Conservation (phyloP, 2,797 vertebrate species). For the Pelobates cultripes region DNA sequence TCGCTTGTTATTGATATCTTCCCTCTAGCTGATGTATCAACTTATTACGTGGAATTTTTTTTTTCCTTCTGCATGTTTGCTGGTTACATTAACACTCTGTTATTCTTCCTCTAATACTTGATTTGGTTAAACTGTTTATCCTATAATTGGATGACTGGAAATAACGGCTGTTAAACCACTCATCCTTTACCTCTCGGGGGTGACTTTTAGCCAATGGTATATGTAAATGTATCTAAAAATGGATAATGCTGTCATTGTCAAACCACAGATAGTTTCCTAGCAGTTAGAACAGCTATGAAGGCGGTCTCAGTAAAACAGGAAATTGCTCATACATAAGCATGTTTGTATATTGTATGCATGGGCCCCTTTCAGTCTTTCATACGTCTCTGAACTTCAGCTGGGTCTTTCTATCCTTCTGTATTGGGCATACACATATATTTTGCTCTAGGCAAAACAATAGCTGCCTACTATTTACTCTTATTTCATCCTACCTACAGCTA, state of each 20-base stretch:
- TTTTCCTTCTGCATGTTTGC: constrained; percentile 4
- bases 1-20: constrained; percentile 53
- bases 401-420: no score
- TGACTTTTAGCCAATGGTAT: background rate
- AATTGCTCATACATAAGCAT: no score
- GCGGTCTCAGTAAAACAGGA: background rate
- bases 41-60: constrained; percentile 40
- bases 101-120: constrained; percentile 5
- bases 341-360: no score
- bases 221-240: background rate
- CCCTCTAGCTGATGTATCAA: constrained; percentile 30
- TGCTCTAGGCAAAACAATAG: no score
- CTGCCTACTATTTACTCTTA: no score
- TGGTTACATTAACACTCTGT: constrained; percentile 22
- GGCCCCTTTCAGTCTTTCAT: no score
- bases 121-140: background rate
- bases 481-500: no score
- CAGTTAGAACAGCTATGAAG: background rate
- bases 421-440: no score
- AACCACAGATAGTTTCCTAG: background rate
- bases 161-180: background rate
- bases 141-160: constrained; percentile 2
- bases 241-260: background rate
- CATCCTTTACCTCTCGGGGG: background rate
- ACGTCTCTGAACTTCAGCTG: no score